Percentiles rank a stretch among this genome's conserved stretches.
Conservation (phyloP, 2,797 vertebrate species). For the Acrocephalus scirpaceus region DNA sequence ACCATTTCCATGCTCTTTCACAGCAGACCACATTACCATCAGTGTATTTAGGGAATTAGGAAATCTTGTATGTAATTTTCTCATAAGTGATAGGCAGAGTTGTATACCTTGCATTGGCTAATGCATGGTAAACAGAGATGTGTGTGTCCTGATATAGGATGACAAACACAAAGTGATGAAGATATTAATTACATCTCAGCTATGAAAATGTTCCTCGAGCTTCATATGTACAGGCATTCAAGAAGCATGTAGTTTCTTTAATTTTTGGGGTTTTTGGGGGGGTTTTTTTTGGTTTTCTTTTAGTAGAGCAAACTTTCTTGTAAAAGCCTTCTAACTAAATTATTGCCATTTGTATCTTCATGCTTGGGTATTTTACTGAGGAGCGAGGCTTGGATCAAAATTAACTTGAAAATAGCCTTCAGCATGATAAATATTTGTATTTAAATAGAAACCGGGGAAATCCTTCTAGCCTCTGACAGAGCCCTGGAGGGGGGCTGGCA, state of each 20-base stretch:
- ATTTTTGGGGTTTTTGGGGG: not conserved
- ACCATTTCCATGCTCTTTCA: not conserved
- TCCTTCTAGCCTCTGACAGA: not conserved
- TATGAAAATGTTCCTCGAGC: accelerated
- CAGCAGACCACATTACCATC: not conserved
- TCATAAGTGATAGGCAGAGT: not conserved
- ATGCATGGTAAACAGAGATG: not conserved
- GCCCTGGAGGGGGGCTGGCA: not conserved
- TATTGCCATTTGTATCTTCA: not conserved
- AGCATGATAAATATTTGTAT: constrained; percentile 42
- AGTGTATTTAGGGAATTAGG: not conserved
- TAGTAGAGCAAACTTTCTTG: not conserved
- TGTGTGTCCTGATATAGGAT: not conserved
- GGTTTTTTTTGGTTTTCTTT: not conserved
- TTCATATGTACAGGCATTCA: accelerated
- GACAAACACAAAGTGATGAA: not conserved
- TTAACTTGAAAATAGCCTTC: not conserved
- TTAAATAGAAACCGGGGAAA: not conserved
- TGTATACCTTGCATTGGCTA: not conserved
- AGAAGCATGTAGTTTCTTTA: not conserved
- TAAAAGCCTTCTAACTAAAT: not conserved
- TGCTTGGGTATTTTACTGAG: not conserved
- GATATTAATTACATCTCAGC: not conserved
- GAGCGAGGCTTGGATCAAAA: not conserved
- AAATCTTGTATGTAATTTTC: not conserved